Conservation (phyloP, 2,797 vertebrate genomes). For the Apodemus agrarius region DNA sequence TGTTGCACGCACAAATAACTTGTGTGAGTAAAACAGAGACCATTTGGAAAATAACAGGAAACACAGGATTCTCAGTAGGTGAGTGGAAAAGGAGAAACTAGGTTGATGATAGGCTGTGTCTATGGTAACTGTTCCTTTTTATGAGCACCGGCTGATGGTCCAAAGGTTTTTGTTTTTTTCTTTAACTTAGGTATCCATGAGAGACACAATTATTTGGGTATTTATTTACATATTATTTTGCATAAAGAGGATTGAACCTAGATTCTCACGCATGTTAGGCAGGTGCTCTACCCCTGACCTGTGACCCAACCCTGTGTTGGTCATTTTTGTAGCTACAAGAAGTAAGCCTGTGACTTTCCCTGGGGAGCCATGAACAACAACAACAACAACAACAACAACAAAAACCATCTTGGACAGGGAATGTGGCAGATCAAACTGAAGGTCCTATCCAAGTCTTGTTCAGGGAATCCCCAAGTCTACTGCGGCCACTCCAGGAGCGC, state of each 20-base stretch:
- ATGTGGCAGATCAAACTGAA: neutral
- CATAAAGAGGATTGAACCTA: neutral
- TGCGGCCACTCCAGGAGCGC: neutral
- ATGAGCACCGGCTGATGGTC: neutral
- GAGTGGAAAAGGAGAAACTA: fast-evolving
- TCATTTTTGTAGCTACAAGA: neutral
- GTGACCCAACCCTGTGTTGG: neutral
- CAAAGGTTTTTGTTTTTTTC: neutral
- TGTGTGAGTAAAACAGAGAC: neutral
- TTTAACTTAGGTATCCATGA: neutral
- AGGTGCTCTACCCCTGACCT: neutral
- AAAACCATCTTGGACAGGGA: neutral
- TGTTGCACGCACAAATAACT: neutral
- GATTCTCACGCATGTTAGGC: neutral
- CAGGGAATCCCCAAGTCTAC: neutral
- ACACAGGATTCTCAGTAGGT: neutral
- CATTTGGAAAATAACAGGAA: neutral
- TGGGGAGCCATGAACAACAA: neutral
- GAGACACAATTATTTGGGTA: neutral
- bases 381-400: no score
- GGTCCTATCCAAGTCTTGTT: neutral
- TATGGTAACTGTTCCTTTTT: neutral
- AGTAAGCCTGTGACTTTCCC: neutral
- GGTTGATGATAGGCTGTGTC: fast-evolving
- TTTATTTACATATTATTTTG: neutral